Conservation (phyloP, 2,113 vertebrate species). For the Cyanoderma ruficeps region DNA sequence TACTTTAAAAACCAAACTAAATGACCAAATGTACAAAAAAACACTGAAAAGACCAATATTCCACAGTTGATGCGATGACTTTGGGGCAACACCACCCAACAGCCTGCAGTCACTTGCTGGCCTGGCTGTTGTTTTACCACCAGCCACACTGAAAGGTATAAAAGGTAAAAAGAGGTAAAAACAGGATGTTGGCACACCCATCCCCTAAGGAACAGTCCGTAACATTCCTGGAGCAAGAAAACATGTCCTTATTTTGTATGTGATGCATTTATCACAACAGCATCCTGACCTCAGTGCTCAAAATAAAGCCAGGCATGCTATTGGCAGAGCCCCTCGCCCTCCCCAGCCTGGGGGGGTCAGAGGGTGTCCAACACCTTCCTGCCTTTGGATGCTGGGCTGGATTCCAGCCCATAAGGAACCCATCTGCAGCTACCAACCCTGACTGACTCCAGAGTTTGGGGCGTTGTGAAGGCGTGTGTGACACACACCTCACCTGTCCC, state of each 20-base stretch:
- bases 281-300: background rate
- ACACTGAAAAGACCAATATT: background rate
- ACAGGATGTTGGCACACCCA: background rate
- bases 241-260: accelerated
- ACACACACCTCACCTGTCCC: background rate
- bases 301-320: background rate
- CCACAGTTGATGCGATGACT: accelerated
- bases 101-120: background rate
- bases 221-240: background rate
- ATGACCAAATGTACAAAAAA: background rate
- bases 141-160: background rate
- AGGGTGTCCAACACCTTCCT: accelerated
- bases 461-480: accelerated
- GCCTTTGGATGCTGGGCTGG: accelerated
- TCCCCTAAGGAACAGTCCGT: background rate
- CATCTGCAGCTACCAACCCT: accelerated
- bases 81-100: background rate
- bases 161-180: background rate
- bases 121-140: background rate
- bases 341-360: background rate
- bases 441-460: too few relatives aligned
- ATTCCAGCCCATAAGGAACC: background rate
- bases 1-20: background rate
- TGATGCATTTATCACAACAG: background rate
- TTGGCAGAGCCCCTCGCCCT: background rate